Evolutionary conservation across 2,113 vertebrate genomes (phyloP).

Genomic region (Suncus etruscus): DNA sequence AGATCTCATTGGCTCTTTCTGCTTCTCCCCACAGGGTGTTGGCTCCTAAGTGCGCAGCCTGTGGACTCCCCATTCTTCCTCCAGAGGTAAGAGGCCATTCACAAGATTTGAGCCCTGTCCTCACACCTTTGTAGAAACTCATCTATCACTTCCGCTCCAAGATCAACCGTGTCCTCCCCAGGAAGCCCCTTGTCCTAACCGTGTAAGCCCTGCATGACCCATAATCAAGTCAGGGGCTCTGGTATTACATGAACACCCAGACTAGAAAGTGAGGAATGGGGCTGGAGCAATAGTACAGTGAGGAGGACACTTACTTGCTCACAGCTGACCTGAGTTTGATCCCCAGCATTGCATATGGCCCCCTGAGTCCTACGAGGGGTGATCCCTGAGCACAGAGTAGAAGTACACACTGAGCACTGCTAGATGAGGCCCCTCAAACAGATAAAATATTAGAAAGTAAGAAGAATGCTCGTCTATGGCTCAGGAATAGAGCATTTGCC

Average conservation of each 20-base stretch:
- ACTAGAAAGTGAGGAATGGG: neutral
- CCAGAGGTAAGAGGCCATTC: slow-evolving; percentile 90
- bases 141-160: neutral
- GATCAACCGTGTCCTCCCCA: rapidly evolving
- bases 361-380: no score
- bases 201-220: neutral
- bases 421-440: no score
- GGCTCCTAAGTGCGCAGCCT: slow-evolving; percentile 97
- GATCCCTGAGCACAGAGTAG: no score
- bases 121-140: neutral
- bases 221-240: neutral
- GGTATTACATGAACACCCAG: neutral
- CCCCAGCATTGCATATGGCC: no score
- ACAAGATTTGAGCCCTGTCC: neutral
- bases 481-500: no score
- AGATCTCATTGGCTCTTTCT: neutral
- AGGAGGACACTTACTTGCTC: no score
- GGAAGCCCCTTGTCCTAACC: neutral
- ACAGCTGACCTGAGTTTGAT: no score
- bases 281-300: no score
- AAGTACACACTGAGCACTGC: no score
- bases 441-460: no score
- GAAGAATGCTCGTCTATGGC: no score
- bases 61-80: slow-evolving; percentile 95
- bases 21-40: slow-evolving; percentile 89